Conservation (phyloP, 2,888 invertebrate genomes). For the Lamproptera curius region DNA sequence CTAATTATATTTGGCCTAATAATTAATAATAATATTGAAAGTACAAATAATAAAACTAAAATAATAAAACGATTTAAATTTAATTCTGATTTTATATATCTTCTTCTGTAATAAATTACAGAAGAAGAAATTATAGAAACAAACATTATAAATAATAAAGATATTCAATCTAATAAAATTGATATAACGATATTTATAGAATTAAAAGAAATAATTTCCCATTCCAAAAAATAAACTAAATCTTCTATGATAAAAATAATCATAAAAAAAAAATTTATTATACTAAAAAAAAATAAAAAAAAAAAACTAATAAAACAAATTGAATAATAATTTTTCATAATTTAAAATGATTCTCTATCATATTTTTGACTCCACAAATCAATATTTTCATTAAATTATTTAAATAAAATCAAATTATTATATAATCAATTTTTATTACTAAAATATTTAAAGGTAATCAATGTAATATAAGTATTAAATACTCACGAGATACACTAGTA, state of each 20-base stretch:
- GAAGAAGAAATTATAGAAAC: slow-evolving; percentile 82
- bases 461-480: no score
- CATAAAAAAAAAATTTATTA: slow-evolving; percentile 45
- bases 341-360: slow-evolving; percentile 57
- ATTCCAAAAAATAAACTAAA: slow-evolving; percentile 50
- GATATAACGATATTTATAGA: no score
- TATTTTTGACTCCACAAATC: no score
- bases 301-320: slow-evolving; percentile 74
- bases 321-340: slow-evolving; percentile 61
- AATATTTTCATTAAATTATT: no score
- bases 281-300: slow-evolving; percentile 57
- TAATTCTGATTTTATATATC: slow-evolving; percentile 79
- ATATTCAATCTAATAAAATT: no score
- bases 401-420: no score
- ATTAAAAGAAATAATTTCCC: slow-evolving; percentile 67
- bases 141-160: slow-evolving; percentile 80
- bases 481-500: slow-evolving; percentile 47
- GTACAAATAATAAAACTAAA: slow-evolving; percentile 73
- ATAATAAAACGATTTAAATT: slow-evolving; percentile 81
- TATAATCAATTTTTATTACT: no score
- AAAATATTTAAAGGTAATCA: no score
- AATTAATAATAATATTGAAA: slow-evolving; percentile 84
- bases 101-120: slow-evolving; percentile 80
- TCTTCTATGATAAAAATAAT: slow-evolving; percentile 69
- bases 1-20: no score